These are phyloP conservation scores for Amphiprion clarkii DNA, from an alignment of 2,797 vertebrate genomes.

Conservation along the genomic window DNA sequence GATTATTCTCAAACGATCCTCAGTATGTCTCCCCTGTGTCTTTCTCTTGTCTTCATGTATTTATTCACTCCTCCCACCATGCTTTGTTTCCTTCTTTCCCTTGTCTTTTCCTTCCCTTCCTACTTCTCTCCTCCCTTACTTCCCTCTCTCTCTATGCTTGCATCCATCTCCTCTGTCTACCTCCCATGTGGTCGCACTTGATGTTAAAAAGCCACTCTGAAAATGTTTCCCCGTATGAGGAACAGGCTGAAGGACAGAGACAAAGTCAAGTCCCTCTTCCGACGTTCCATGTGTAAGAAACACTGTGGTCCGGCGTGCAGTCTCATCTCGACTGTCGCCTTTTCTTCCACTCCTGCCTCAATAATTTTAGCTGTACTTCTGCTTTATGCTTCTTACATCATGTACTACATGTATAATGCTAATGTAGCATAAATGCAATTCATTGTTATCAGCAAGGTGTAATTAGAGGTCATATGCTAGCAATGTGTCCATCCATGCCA, in stretches of 20 bases:
- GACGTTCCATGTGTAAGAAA: slow-evolving; percentile 82
- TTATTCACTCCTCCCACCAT: slow-evolving; percentile 39
- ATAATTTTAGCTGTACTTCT: neutral
- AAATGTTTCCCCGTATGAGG: slow-evolving; percentile 97
- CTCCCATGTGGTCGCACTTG: slow-evolving; percentile 75
- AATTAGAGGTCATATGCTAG: neutral
- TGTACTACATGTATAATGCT: slow-evolving; percentile 10
- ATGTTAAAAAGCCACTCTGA: slow-evolving; percentile 90
- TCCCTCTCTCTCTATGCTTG: slow-evolving; percentile 8
- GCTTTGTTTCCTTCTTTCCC: slow-evolving; percentile 17
- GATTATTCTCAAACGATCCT: slow-evolving; percentile 49
- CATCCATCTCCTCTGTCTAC: slow-evolving; percentile 68
- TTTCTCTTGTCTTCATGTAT: slow-evolving; percentile 52
- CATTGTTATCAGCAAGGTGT: neutral
- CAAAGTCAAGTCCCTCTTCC: slow-evolving; percentile 91
- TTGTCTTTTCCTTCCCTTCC: slow-evolving; percentile 33
- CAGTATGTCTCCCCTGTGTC: slow-evolving; percentile 65
- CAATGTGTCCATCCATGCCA: slow-evolving; percentile 19
- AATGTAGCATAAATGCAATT: slow-evolving; percentile 5
- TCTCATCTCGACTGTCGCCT: slow-evolving; percentile 33
- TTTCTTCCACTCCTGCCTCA: slow-evolving; percentile 17
- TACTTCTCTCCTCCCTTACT: slow-evolving; percentile 43
- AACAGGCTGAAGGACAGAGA: slow-evolving; percentile 97
- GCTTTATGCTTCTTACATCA: neutral
- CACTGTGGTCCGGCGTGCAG: slow-evolving; percentile 30